Evolutionary conservation across 1,140 invertebrate species (phyloP).

Genomic region (Heliconius himera): DNA sequence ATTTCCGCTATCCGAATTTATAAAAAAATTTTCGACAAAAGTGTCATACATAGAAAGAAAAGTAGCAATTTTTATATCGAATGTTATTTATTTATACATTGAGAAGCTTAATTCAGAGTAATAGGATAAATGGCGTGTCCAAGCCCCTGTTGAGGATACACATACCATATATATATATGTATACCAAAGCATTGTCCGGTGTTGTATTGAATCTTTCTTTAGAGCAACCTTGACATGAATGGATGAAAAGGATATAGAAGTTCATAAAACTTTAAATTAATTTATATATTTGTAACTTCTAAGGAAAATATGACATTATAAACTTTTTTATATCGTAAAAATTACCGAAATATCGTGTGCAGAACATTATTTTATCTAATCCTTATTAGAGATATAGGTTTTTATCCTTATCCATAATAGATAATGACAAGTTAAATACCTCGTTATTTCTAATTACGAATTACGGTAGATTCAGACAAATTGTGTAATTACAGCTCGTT

Average conservation of each 20-base stretch:
- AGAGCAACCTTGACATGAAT: not conserved
- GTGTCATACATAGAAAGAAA: not conserved
- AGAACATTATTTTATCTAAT: not conserved
- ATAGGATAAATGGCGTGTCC: not conserved
- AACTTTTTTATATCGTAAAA: not conserved
- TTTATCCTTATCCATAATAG: not conserved
- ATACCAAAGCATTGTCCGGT: not conserved
- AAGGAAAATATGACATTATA: too few relatives aligned
- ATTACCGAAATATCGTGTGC: not conserved
- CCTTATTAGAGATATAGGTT: not conserved
- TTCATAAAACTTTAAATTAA: not conserved
- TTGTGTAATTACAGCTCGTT: not conserved
- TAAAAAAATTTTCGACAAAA: not conserved
- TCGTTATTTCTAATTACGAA: not conserved
- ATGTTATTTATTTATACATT: not conserved
- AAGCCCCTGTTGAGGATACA: not conserved
- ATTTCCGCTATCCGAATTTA: too few relatives aligned
- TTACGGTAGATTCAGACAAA: not conserved
- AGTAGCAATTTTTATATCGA: not conserved
- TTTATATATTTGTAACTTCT: not conserved
- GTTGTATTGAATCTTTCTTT: not conserved
- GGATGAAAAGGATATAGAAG: not conserved
- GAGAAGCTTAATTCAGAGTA: not conserved
- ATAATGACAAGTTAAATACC: slow-evolving; percentile 2
- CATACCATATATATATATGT: not conserved